A percentile compares a stretch with the other conserved stretches of the same genome.
Conservation (phyloP, 2,797 vertebrate species). For the Thunnus albacares region DNA sequence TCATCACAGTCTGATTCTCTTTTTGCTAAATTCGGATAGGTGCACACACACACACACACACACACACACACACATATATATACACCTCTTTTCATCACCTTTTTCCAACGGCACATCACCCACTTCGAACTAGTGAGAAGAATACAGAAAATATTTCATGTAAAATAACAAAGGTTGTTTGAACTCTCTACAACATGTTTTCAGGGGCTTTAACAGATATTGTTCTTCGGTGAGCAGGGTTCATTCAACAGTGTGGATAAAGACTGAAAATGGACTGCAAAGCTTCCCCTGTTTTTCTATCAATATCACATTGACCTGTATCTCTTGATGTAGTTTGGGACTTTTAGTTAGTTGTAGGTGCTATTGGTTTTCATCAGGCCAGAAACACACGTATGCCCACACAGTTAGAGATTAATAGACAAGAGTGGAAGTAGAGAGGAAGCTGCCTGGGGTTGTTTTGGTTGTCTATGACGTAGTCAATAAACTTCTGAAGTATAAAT, state of each 20-base stretch:
- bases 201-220: neutral
- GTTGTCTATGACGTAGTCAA: neutral
- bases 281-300: constrained; percentile 4
- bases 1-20: neutral
- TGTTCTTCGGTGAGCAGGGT: too few relatives aligned
- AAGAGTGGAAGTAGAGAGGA: constrained; percentile 1
- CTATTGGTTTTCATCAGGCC: constrained; percentile 11
- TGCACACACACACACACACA: neutral
- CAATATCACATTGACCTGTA: constrained; percentile 31
- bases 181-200: neutral
- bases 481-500: constrained; percentile 46
- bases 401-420: constrained; percentile 24
- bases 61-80: too few relatives aligned
- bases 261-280: constrained; percentile 4
- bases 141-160: neutral
- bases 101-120: neutral
- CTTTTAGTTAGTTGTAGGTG: constrained; percentile 25
- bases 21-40: neutral
- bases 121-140: neutral
- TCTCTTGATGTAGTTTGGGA: constrained; percentile 22
- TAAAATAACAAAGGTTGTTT: neutral
- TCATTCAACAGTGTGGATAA: constrained; percentile 8
- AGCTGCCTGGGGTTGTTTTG: constrained; percentile 26
- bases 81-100: too few relatives aligned
- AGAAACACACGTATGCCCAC: constrained; percentile 3